Base-by-base conservation (phyloP, 1,140 invertebrate genomes). In the Gryllus bimaculatus region DNA sequence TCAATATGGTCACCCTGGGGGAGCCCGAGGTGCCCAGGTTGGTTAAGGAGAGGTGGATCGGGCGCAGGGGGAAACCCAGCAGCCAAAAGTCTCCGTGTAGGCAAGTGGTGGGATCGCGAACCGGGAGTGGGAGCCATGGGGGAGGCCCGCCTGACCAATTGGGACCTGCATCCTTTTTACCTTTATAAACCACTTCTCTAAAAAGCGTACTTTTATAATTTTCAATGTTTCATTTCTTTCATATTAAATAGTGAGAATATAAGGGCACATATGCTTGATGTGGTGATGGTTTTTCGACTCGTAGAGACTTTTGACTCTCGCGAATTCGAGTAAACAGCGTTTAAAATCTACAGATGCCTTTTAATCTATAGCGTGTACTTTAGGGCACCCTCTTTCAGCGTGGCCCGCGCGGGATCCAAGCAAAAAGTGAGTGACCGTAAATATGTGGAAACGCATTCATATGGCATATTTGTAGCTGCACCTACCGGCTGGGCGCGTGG, bases 81-180 rank as follows among this genome's bases (percentile, higher is more conserved):
- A 96, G 93, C 93, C 94, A 95, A 95, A 95, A 96, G 94, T 93
- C 92, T 91, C 93, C 94, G 94, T 94, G 94, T 93, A 89, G 92
- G 89, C 93, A 94, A 96, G 95, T 96, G 96, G 95, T 95, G 94
- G 95, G 95, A 96, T 95, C 92, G 95, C 95, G 93, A n/a, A n/a
- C 91, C 94, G 94, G 95, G 97, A 95, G n/a, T 95, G 92, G 90
- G 90, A 88, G n/a, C 89, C 89, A 87, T 89, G 89, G 88, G 87
- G 86, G 90, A 96, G 94, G n/a, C n/a, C 95, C 88, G 90, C 89
- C 90, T 91, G 91, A 96, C 89, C 84, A 94, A 90, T 90, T 89
- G 92, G 90, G 96, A 95, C 90, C 87, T n/a, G 88, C 87, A 89
- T 89, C 90, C 89, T 93, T 94, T 94, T 91, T 88, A 83, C n/a